Evolutionary conservation across 2,113 vertebrate species (phyloP).

Genomic region (Corydoras maculifer): DNA sequence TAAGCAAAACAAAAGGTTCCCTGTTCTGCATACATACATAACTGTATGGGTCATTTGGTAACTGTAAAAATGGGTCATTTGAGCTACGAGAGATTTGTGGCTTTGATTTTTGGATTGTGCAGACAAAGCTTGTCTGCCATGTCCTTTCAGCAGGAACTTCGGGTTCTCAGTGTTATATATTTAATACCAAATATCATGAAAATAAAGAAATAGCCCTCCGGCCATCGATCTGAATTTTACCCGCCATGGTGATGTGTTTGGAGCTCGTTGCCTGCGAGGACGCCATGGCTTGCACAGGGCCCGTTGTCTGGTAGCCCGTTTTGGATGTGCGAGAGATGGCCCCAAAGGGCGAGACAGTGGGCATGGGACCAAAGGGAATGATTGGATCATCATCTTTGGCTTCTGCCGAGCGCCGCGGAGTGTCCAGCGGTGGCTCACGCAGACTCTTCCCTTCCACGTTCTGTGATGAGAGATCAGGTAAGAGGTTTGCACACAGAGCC

Average conservation of each 20-base stretch:
- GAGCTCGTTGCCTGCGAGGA: slow-evolving; percentile 77
- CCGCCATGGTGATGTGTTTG: slow-evolving; percentile 82
- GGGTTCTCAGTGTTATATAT: too few species aligned
- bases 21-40: too few species aligned
- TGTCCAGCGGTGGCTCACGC: slow-evolving; percentile 64
- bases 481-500: background rate
- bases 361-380: slow-evolving; percentile 91
- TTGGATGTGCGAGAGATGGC: slow-evolving; percentile 95
- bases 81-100: too few species aligned
- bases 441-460: slow-evolving; percentile 84
- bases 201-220: too few species aligned
- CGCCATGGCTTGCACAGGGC: slow-evolving; percentile 79
- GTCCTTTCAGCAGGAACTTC: too few species aligned
- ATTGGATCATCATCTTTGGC: slow-evolving; percentile 90
- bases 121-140: too few species aligned
- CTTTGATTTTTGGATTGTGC: too few species aligned
- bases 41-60: too few species aligned
- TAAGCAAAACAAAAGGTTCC: too few species aligned
- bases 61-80: too few species aligned
- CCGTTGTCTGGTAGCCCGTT: slow-evolving; percentile 84
- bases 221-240: slow-evolving; percentile 49
- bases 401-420: slow-evolving; percentile 74
- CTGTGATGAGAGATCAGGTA: slow-evolving; percentile 49
- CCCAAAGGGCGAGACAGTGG: slow-evolving; percentile 93
- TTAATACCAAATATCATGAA: too few species aligned